Evolutionary conservation across 2,888 invertebrate genomes (phyloP).

Genomic region (Ypsolopha scabrella): DNA sequence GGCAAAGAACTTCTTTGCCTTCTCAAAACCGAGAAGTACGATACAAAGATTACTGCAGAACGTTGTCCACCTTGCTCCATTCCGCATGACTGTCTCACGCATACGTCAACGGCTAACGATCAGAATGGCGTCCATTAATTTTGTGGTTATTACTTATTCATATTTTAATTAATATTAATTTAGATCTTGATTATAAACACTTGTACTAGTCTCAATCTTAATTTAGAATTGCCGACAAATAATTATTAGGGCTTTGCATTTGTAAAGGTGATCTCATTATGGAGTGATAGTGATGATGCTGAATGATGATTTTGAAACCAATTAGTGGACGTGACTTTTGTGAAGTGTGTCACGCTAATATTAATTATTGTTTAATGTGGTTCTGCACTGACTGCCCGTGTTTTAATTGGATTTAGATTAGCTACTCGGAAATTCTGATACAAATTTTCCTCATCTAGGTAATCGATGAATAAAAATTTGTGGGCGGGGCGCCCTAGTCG

Average conservation of each 20-base stretch:
- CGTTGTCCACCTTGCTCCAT: background rate
- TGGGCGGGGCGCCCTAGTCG: background rate
- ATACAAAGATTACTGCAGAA: background rate
- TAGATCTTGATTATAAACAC: too few species aligned
- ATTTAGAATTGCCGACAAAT: constrained; percentile 30
- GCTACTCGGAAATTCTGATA: constrained; percentile 22
- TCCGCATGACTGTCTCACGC: constrained; percentile 5
- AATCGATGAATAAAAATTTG: background rate
- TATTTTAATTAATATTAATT: too few species aligned
- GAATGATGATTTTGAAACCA: constrained; percentile 20
- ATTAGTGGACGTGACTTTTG: constrained; percentile 39
- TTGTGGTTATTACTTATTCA: constrained; percentile 21
- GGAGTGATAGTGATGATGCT: constrained; percentile 24
- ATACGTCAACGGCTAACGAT: constrained; percentile 26
- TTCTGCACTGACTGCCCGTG: constrained; percentile 20
- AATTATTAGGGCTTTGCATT: constrained; percentile 39
- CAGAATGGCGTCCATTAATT: constrained; percentile 24
- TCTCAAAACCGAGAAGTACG: too few species aligned
- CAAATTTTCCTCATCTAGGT: constrained; percentile 44
- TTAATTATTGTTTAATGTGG: constrained; percentile 21
- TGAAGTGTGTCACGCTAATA: constrained; percentile 45
- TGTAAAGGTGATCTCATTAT: constrained; percentile 41
- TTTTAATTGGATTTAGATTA: constrained; percentile 42
- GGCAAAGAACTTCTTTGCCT: too few species aligned
- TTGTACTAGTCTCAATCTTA: too few species aligned